These are phyloP conservation scores for Metopolophium dirhodum DNA, from an alignment of 1,140 invertebrate species.

Conservation along the genomic window DNA sequence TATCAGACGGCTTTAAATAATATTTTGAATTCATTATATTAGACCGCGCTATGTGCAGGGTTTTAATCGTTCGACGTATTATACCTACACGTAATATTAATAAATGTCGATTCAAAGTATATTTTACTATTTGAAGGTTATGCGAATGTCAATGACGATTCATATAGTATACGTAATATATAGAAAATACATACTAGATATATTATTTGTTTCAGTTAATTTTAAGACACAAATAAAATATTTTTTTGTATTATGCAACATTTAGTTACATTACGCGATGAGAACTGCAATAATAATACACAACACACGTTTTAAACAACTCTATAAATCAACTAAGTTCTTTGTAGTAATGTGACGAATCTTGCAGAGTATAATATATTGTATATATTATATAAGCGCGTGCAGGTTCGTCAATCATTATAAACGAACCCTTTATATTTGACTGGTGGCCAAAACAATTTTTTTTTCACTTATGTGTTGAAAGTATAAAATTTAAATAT, in stretches of 20 bases:
- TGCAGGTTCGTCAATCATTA: background rate
- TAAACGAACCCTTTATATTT: background rate
- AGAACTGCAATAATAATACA: background rate
- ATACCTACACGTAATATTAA: background rate
- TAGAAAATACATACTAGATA: background rate
- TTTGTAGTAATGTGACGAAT: background rate
- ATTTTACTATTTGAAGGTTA: slow-evolving; percentile 6
- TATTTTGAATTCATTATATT: background rate
- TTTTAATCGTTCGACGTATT: too few relatives aligned
- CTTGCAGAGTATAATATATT: background rate
- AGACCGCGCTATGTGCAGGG: too few relatives aligned
- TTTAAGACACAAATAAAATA: background rate
- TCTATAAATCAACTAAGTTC: background rate
- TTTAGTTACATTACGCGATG: background rate
- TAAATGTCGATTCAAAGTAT: background rate
- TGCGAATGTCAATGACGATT: background rate
- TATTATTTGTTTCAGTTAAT: background rate
- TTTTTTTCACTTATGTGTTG: background rate
- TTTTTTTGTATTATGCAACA: background rate
- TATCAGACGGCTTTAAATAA: background rate
- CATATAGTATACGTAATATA: background rate
- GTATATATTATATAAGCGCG: background rate
- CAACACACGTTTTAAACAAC: background rate
- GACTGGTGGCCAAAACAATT: background rate
- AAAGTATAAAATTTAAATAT: background rate